Evolutionary conservation across 2,113 vertebrate species (phyloP).

Genomic region (Ramphastos sulfuratus): DNA sequence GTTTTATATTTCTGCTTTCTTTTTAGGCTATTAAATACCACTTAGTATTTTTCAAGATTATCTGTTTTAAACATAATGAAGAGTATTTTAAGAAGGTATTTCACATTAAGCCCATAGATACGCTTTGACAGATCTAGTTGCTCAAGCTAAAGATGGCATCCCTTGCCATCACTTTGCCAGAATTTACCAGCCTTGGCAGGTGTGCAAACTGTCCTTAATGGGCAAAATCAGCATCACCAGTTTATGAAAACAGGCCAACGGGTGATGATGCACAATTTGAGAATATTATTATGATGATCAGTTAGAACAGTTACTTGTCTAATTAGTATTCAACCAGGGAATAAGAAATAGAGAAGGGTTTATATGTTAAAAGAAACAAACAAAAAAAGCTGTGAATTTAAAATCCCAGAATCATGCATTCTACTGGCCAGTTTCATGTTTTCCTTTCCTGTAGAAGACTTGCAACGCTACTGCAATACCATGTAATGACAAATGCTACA

Average conservation of each 20-base stretch:
- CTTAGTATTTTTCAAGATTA: neutral
- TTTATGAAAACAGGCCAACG: too few species aligned
- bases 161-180: neutral
- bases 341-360: neutral
- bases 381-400: neutral
- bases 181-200: neutral
- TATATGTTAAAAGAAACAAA: neutral
- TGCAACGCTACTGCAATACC: neutral
- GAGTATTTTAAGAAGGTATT: neutral
- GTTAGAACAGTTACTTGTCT: neutral
- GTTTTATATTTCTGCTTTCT: neutral
- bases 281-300: neutral
- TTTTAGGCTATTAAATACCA: neutral
- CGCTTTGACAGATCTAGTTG: neutral
- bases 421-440: neutral
- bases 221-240: neutral
- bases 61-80: neutral
- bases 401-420: too few species aligned
- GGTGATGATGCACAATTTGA: neutral
- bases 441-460: neutral
- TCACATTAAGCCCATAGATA: neutral
- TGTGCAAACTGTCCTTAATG: neutral
- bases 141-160: neutral
- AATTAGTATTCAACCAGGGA: neutral
- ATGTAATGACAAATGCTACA: neutral